Evolutionary conservation across 1,140 invertebrate genomes (phyloP).

Genomic region (Conopomorpha cramerella): DNA sequence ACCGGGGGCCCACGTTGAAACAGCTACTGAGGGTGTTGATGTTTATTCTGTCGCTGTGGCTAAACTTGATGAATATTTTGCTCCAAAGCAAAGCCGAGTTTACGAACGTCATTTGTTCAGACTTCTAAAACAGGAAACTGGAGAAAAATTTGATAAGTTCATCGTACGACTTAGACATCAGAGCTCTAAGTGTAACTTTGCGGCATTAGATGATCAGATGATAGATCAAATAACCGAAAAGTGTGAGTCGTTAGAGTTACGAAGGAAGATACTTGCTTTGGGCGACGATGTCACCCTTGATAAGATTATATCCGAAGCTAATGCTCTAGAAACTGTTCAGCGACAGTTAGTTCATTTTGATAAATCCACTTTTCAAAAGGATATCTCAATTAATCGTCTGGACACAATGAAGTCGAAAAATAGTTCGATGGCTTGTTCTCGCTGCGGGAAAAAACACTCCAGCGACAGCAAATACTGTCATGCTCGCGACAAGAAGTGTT

Average conservation of each 20-base stretch:
- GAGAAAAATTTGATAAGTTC: conserved; percentile 9
- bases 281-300: conserved; percentile 8
- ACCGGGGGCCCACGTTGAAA: conserved; percentile 3
- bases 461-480: conserved; percentile 1
- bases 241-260: conserved; percentile 9
- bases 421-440: background rate
- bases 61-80: conserved; percentile 7
- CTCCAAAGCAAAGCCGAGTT: conserved; percentile 5
- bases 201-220: conserved; percentile 5
- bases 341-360: conserved; percentile 3
- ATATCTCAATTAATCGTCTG: background rate
- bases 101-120: conserved; percentile 3
- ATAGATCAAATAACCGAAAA: conserved; percentile 13
- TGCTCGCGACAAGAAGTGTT: conserved; percentile 4
- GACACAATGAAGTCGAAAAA: background rate
- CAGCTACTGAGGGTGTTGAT: conserved; percentile 2
- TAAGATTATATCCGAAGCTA: conserved; percentile 8
- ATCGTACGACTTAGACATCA: conserved; percentile 4
- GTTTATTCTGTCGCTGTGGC: conserved; percentile 6
- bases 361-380: background rate
- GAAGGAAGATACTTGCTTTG: conserved; percentile 10
- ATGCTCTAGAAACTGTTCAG: conserved; percentile 5
- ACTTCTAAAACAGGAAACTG: conserved; percentile 8
- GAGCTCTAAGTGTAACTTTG: conserved; percentile 5
- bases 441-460: background rate